Percentiles rank a stretch among this genome's conserved stretches.
Evolutionary conservation across 1,140 invertebrate species (phyloP).

Genomic region (Conus ventricosus): DNA sequence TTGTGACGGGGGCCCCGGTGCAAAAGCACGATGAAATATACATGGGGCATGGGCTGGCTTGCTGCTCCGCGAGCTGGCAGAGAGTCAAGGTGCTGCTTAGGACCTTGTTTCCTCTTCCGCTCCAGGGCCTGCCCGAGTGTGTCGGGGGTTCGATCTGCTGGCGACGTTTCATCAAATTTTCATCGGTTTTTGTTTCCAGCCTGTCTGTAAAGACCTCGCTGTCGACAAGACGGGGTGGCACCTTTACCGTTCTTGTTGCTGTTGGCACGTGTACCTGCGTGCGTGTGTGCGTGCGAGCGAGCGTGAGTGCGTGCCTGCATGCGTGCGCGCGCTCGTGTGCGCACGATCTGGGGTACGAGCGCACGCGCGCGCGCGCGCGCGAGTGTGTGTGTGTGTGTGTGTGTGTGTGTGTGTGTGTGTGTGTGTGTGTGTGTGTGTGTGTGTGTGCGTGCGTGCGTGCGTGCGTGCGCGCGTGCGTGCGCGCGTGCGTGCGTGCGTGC

Average conservation of each 20-base stretch:
- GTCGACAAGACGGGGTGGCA: not conserved
- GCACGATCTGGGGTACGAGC: too few species aligned
- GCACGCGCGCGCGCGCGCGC: too few species aligned
- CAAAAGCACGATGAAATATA: conserved; percentile 16
- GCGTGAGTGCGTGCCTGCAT: not conserved
- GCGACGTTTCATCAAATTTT: conserved; percentile 27
- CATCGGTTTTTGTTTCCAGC: not conserved
- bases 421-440: conserved; percentile 6
- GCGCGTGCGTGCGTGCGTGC: not conserved
- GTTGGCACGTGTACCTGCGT: not conserved
- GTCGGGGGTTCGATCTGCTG: not conserved
- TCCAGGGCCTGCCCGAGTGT: too few species aligned
- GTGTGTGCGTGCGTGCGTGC: conserved; percentile 1
- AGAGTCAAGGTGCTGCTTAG: too few species aligned
- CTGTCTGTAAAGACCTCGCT: not conserved
- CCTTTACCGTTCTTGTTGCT: not conserved
- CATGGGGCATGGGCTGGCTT: not conserved
- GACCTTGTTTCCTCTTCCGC: too few species aligned
- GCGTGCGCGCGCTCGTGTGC: not conserved
- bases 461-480: not conserved
- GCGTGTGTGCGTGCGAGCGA: not conserved
- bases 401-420: conserved; percentile 10
- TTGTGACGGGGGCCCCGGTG: not conserved
- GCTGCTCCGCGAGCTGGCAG: too few species aligned
- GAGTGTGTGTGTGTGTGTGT: too few species aligned